These are phyloP conservation scores for Gymnoscelis rufifasciata DNA, from an alignment of 2,888 invertebrate genomes.

Conservation along the genomic window DNA sequence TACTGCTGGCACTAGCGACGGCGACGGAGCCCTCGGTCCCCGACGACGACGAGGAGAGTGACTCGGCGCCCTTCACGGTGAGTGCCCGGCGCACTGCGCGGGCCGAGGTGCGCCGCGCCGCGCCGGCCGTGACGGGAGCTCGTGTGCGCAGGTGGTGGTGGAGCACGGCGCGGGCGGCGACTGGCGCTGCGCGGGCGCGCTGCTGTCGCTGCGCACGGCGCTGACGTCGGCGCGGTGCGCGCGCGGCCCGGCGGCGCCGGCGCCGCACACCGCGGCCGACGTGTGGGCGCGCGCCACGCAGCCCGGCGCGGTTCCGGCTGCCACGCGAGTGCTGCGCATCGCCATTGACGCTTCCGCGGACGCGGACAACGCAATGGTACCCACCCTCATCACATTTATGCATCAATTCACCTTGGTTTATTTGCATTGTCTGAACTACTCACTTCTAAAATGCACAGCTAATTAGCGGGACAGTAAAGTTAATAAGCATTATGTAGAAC, in stretches of 20 bases:
- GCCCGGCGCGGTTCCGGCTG: conserved; percentile 32
- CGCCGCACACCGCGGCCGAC: conserved; percentile 39
- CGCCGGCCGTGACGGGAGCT: conserved; percentile 13
- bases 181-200: conserved; percentile 36
- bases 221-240: conserved; percentile 39
- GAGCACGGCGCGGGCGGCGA: conserved; percentile 35
- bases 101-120: conserved; percentile 38
- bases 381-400: too few species aligned
- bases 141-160: conserved; percentile 38
- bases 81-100: too few species aligned
- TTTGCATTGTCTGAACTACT: too few species aligned
- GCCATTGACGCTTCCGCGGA: too few species aligned
- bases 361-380: too few species aligned
- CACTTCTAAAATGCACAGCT: too few species aligned
- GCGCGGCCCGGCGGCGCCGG: conserved; percentile 22
- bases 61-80: conserved; percentile 52
- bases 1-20: conserved; percentile 75
- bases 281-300: conserved; percentile 37
- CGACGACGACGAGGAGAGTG: conserved; percentile 39
- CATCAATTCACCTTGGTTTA: too few species aligned
- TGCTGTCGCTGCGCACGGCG: conserved; percentile 13
- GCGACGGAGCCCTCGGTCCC: conserved; percentile 30
- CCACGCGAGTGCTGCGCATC: conserved; percentile 33
- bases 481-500: too few species aligned
- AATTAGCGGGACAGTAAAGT: too few species aligned